Conservation (phyloP, 2,113 vertebrate genomes). For the Syngnathus floridae region DNA sequence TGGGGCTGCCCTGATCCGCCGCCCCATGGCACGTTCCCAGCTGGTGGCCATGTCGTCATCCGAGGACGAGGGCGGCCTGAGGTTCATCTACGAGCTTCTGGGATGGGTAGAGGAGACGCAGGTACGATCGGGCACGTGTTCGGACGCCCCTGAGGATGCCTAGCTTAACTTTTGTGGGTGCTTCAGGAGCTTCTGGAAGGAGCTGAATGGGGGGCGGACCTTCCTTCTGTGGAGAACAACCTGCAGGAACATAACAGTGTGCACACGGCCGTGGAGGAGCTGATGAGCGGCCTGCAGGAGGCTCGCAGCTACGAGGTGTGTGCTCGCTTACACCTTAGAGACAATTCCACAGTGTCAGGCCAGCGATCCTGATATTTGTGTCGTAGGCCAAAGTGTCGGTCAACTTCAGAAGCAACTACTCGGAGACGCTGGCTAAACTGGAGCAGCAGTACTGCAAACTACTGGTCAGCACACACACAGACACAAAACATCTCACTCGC, state of each 20-base stretch:
- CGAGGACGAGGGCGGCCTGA: conserved; percentile 90
- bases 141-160: no score
- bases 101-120: conserved; percentile 98
- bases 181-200: conserved; percentile 82
- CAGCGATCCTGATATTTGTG: background rate
- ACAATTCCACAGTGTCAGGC: no score
- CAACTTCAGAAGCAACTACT: conserved; percentile 87
- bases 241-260: conserved; percentile 81
- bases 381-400: conserved; percentile 82
- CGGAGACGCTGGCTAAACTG: conserved; percentile 86
- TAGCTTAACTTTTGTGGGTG: conserved; percentile 1
- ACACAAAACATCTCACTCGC: no score
- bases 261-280: conserved; percentile 82
- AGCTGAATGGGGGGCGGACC: conserved; percentile 90
- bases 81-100: conserved; percentile 94
- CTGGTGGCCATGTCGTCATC: conserved; percentile 92
- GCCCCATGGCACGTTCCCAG: conserved; percentile 84
- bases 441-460: conserved; percentile 95
- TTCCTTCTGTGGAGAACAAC: conserved; percentile 86
- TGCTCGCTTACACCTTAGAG: background rate
- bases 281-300: conserved; percentile 83
- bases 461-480: conserved; percentile 72
- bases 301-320: conserved; percentile 85
- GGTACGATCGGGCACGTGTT: conserved; percentile 56
- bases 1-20: conserved; percentile 77